Percentiles rank a stretch among this genome's conserved stretches.
Evolutionary conservation across 2,888 invertebrate genomes (phyloP).

Genomic region (Ormia ochracea): DNA sequence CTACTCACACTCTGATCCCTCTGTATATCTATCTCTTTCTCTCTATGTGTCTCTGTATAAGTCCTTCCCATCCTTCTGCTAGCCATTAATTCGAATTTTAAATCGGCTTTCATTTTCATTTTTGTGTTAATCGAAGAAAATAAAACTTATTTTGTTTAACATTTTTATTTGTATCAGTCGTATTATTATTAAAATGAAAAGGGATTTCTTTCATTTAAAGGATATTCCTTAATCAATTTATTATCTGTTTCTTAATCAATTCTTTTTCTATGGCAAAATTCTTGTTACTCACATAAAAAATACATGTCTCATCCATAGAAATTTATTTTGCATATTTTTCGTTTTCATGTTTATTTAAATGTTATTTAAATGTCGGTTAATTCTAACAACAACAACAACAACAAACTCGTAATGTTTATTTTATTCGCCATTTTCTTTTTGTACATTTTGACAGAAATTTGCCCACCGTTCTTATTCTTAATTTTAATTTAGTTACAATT

Average conservation of each 20-base stretch:
- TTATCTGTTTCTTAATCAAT: conserved; percentile 1
- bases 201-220: not conserved
- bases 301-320: conserved; percentile 31
- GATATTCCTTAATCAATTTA: not conserved
- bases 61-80: not conserved
- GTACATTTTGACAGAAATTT: not conserved
- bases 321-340: conserved; percentile 29
- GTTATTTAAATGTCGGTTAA: not conserved
- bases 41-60: not conserved
- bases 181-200: not conserved
- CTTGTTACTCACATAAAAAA: conserved; percentile 16
- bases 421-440: not conserved
- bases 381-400: not conserved
- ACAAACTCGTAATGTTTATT: not conserved
- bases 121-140: conserved; percentile 24
- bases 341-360: not conserved
- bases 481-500: too few relatives aligned
- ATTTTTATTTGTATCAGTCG: not conserved
- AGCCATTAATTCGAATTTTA: conserved; percentile 45
- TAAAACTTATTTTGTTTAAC: conserved; percentile 15
- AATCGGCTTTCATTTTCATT: conserved; percentile 47
- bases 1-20: too few relatives aligned
- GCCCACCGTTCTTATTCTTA: not conserved
- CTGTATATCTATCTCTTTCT: too few relatives aligned
- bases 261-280: not conserved